A percentile compares a stretch with the other conserved stretches of the same genome.
Conservation (phyloP, 2,888 invertebrate genomes). For the Charanyca ferruginea region DNA sequence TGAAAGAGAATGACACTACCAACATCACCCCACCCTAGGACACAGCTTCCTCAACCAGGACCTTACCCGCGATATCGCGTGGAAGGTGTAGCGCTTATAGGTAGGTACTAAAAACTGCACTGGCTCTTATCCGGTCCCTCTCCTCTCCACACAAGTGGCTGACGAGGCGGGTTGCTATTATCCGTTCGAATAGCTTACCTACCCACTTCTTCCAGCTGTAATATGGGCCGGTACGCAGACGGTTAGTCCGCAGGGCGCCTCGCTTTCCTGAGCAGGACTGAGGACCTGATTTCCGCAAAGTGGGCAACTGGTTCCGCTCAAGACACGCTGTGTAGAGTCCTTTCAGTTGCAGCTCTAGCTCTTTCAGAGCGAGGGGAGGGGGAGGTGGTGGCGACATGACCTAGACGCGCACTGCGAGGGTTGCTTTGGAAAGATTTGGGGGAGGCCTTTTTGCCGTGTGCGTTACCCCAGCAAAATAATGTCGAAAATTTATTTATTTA, state of each 20-base stretch:
- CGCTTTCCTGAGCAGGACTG: constrained; percentile 5
- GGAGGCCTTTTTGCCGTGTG: too few relatives aligned
- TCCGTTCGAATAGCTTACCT: background rate
- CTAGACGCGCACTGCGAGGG: too few relatives aligned
- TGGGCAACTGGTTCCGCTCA: background rate
- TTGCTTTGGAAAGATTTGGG: too few relatives aligned
- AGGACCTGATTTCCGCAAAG: background rate
- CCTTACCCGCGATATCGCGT: background rate
- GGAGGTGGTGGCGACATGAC: too few relatives aligned
- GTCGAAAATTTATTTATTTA: too few relatives aligned
- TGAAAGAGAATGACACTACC: too few relatives aligned
- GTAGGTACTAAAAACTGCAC: background rate
- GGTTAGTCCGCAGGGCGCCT: background rate
- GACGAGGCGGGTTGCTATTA: background rate
- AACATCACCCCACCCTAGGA: too few relatives aligned
- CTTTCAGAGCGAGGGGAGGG: too few relatives aligned
- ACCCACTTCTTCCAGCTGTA: background rate
- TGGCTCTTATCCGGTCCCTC: background rate
- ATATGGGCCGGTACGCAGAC: background rate
- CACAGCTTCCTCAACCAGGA: background rate
- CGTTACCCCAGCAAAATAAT: too few relatives aligned
- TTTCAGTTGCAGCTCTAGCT: background rate
- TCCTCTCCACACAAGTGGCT: background rate
- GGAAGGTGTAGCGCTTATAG: background rate
- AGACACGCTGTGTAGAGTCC: background rate